Base-by-base conservation (phyloP, 2,888 invertebrate genomes). In the Drosophila limbata region DNA sequence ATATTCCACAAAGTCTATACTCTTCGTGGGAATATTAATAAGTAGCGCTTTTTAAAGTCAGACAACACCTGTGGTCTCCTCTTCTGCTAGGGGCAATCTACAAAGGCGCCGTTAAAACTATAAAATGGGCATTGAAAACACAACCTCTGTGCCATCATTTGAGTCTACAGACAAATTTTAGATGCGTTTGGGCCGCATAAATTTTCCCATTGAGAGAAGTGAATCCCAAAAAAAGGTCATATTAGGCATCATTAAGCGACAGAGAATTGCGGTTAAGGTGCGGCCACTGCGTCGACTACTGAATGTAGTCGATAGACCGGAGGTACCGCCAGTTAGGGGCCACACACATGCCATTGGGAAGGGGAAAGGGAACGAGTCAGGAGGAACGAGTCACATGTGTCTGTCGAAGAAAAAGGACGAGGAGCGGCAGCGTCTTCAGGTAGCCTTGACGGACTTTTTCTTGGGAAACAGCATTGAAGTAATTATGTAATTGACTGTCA, bases 401-500 rank as follows among this genome's bases (percentile, higher is more conserved):
- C 51, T 40, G 60, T 28, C 57, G 33, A 19, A 68, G 63, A 48
- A 42, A 37, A 56, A 64, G 47, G 64, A 73, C 60, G 51, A 50
- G 47, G 9, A 28, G 19, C 28, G 17, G 39, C 48, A 37, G n/a
- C 11, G 6, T 10, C 17, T 48, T 45, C 80, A 85, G 81, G 81
- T 83, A 81, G 81, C 28, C 10, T 37, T 45, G 42, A 13, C 33
- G 50, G 9, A 50, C 37, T 61, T 70, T 81, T 81, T 84, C 79
- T 68, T 84, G 67, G 73, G 84, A 86, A 86, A 82, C 80, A 56
- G 81, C 77, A 77, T 68, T 86, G 77, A 82, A 86, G 84, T 82
- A 82, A 82, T 86, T 83, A 82, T 83, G 81, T 83, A 82, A 82
- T 82, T 82, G 81, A 80, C 86, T 86, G 77, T 83, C 57, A 44